Evolutionary conservation across 1,140 invertebrate species (phyloP), one percentile per base, ranked within the genome.

Genomic region (Archivesica marissinica): DNA sequence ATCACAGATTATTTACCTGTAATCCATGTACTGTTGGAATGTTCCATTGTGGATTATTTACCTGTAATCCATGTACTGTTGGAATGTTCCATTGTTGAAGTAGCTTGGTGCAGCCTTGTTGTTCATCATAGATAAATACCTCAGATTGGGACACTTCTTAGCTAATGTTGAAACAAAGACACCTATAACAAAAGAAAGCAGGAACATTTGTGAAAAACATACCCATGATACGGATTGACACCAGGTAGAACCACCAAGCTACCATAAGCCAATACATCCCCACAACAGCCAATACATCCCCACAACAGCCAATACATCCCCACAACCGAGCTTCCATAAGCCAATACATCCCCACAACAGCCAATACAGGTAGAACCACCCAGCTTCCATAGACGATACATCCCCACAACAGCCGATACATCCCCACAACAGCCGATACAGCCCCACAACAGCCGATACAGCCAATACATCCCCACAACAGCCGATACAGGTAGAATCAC

Each of bases 1-100:
- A 72, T 25, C 52, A 9, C 44, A 20, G 1, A 52, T 39, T 20
- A 76, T 86, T 93, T 93, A 97, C 96, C 97, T 96, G 92, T 97
- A 97, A 88, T 97, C 96, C 17, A 44, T 44, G 33, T 59, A 59
- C 90, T 97, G 96, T 89, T 96, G 96, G 88, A 96, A 96, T 33
- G 95, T 96, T 38, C 96, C 47, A 72, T 25, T 72, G 4, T 30
- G 17, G 1, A 52, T 39, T 20, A 76, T 86, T 93, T 93, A 97
- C 96, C 97, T 96, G 92, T 97, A 97, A 88, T 97, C 96, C 17
- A 96, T 90, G 91, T 97, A 96, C 90, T 97, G 96, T 89, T 96
- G 96, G 88, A 96, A 96, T 30, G 95, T 96, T 38, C 96, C 96
- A 44, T 96, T 96, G 88, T 96, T 97, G 74, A 97, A 95, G 91